Base-by-base conservation (phyloP, 2,888 invertebrate species). In the Drosophila austrosaltans region DNA sequence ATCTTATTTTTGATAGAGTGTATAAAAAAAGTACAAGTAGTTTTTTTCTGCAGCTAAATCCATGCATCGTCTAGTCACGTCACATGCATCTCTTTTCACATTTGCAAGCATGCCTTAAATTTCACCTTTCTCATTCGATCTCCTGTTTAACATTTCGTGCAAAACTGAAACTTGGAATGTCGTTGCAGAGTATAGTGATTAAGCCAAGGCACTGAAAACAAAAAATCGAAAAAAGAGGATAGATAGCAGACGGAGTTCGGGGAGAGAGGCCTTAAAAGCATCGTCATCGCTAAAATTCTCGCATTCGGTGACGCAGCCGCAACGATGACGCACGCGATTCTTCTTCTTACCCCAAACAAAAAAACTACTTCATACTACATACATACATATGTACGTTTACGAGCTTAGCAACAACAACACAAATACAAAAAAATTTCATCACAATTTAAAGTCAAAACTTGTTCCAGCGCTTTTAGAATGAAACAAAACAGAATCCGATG, bases 321-420 rank as follows among this genome's bases (percentile, higher is more conserved):
- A 48, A 48, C 69, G 77, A 53, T 82, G 85, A 82, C 81, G 85
- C 82, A 85, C 48, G 25, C 42, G 39, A 53, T 68, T 57, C 57
- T 32, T 22, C 48, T 48, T 48, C 48, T 48, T 48, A 25, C 8
- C 36, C 6, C 22, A 39, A 22, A 12, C 20, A 20, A 57, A 36
- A 32, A 22, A 57, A 22, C 57, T 57, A 57, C 57, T 57, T 22
- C 22, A 57, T 48, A 48, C 20, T 48, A 56, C 56, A 16, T 16
- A 16, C 16, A 16, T 16, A 16, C 16, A 16, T 16, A 16, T 16
- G 16, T 16, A 16, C 36, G 57, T 39, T 57, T 72, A 68, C 82
- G 82, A 82, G 85, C 81, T 78, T 82, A 74, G 74, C 86, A 82
- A 82, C 81, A 85, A 85, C 81, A 82, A 82, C 54, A 39, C 40